Evolutionary conservation across 1,140 invertebrate species (phyloP).

Genomic region (Drosophila kanapiae): DNA sequence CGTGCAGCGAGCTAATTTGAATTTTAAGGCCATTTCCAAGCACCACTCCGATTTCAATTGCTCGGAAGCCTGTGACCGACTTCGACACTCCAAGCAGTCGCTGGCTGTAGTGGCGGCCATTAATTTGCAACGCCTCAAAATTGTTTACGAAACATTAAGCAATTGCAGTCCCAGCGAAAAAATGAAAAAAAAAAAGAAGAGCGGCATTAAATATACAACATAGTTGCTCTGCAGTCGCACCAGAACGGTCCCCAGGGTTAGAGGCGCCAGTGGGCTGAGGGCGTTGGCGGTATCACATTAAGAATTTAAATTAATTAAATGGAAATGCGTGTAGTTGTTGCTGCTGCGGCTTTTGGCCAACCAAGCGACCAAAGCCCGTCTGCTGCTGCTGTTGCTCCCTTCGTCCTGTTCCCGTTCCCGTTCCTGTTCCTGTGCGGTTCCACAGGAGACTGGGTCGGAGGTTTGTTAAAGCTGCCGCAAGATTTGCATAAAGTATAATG

Average conservation of each 20-base stretch:
- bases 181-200: neutral
- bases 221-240: conserved; percentile 21
- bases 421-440: conserved; percentile 42
- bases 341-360: conserved; percentile 38
- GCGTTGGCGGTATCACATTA: conserved; percentile 65
- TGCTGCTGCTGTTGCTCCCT: conserved; percentile 8
- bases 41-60: conserved; percentile 62
- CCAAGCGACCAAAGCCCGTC: conserved; percentile 23
- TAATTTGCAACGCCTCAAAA: conserved; percentile 73
- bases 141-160: conserved; percentile 76
- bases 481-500: conserved; percentile 83
- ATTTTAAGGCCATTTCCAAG: conserved; percentile 45
- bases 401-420: conserved; percentile 7
- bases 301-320: conserved; percentile 84
- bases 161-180: conserved; percentile 73
- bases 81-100: no score
- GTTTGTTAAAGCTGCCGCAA: conserved; percentile 80
- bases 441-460: conserved; percentile 27
- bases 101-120: conserved; percentile 48
- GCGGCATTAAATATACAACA: conserved; percentile 51
- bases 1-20: conserved; percentile 46
- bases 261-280: conserved; percentile 26
- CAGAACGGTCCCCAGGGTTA: conserved; percentile 43
- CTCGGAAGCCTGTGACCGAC: conserved; percentile 64
- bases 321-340: conserved; percentile 72